These are phyloP conservation scores for Semibalanus balanoides DNA, from an alignment of 1,140 invertebrate species.

Conservation along the genomic window DNA sequence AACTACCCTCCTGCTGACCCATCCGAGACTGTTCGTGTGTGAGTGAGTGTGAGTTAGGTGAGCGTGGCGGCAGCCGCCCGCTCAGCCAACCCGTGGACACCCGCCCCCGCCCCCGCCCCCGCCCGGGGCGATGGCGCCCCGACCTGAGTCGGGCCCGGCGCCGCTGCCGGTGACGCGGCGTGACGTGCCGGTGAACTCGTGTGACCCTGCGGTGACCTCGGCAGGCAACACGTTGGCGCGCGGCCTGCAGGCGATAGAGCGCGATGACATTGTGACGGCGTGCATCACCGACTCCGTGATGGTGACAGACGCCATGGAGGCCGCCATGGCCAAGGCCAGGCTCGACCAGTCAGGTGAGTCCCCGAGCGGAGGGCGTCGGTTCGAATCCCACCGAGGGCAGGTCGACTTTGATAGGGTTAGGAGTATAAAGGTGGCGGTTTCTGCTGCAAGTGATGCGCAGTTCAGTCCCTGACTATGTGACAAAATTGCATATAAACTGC, in stretches of 20 bases:
- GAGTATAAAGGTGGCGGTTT: too few species aligned
- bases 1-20: neutral
- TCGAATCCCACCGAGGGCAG: too few species aligned
- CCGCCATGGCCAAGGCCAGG: conserved; percentile 50
- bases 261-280: conserved; percentile 81
- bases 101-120: too few species aligned
- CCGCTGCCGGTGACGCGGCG: neutral
- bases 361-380: conserved; percentile 30
- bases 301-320: conserved; percentile 64
- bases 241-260: conserved; percentile 68
- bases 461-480: too few species aligned
- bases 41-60: neutral
- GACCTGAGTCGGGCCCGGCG: too few species aligned
- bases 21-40: neutral
- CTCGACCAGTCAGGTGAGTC: conserved; percentile 37
- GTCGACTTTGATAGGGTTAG: too few species aligned
- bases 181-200: neutral
- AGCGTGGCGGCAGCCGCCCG: too few species aligned
- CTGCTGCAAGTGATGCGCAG: too few species aligned
- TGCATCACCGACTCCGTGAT: conserved; percentile 73
- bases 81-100: neutral
- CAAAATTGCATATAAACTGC: too few species aligned
- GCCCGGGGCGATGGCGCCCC: neutral
- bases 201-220: neutral
- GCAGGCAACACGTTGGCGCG: conserved; percentile 71